phyloP scores from a whole-genome alignment of 1,140 invertebrate species.

The Leptinotarsa undecemlineata region DNA sequence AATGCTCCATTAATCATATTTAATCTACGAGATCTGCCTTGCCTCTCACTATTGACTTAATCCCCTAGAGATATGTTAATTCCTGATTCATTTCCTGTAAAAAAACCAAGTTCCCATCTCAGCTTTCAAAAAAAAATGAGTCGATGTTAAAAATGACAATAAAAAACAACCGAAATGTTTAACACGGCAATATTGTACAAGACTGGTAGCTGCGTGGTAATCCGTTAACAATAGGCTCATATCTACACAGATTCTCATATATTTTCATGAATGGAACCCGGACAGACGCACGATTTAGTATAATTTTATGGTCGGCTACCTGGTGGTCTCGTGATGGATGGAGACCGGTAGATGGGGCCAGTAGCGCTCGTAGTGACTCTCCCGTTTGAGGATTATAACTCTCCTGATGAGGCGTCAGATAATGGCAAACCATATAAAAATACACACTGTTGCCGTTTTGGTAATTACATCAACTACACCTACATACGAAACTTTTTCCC shows the following conservation, averaged over 20 bases:
- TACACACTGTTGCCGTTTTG: background rate
- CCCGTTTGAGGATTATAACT: conserved; percentile 53
- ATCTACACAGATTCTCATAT: conserved; percentile 53
- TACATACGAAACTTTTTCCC: too few relatives aligned
- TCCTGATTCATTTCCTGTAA: conserved; percentile 19
- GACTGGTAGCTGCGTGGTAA: conserved; percentile 49
- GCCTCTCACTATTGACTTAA: conserved; percentile 6
- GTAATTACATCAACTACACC: background rate
- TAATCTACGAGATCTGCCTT: background rate
- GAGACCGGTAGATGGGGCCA: conserved; percentile 46
- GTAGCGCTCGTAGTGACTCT: conserved; percentile 48
- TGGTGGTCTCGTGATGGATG: conserved; percentile 52
- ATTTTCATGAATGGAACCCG: conserved; percentile 50
- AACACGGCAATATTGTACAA: conserved; percentile 43
- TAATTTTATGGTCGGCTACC: conserved; percentile 53
- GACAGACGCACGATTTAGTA: conserved; percentile 53
- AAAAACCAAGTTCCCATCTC: background rate
- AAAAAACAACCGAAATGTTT: conserved; percentile 24
- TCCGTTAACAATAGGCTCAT: conserved; percentile 51
- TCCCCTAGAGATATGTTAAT: conserved; percentile 22
- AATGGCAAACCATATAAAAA: conserved; percentile 3
- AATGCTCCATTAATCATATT: background rate
- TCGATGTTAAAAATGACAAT: conserved; percentile 10
- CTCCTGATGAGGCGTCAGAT: conserved; percentile 46
- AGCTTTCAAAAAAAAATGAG: background rate